Evolutionary conservation across 2,113 vertebrate genomes (phyloP), one percentile per base, ranked within the genome.

Genomic region (Sinocyclocheilus rhinocerous): DNA sequence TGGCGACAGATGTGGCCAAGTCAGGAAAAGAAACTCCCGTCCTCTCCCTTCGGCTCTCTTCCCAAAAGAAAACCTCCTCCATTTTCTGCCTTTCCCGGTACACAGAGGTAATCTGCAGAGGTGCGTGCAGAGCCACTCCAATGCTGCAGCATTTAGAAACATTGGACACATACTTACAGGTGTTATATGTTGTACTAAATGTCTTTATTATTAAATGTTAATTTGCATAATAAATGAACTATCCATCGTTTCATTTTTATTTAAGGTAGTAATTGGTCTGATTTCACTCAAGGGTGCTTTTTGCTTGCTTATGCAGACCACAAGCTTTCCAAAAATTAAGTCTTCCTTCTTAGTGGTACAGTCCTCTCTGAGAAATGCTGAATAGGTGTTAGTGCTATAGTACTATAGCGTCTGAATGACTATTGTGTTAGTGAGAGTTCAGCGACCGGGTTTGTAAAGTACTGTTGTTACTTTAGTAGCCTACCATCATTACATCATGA

Each of bases 1-100:
- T 89, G 88, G 86, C 16, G 86, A 88, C 88, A 88, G 88, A 89
- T 88, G 84, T 81, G 81, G 81, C 78, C 84, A 88, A 81, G 29
- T 70, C 70, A 55, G 63, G 22, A 61, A 85, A 88, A 85, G 36
- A 76, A 70, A 69, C 61, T 36, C 42, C 61, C 76, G 57, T 77
- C 65, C 65, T 80, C 76, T 81, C 57, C 26, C 67, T 76, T 86
- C 33, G 12, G 75, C 73, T 55, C n/a, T 55, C 9, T 50, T 88
- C 87, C 81, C 52, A 78, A 88, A 83, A 83, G 85, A 85, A 88
- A 86, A 69, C 24, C 26, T 63, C 85, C 63, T 26, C 63, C 26
- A 67, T 84, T 78, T 83, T 76, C 85, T 87, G 39, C 73, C 48
- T 85, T 78, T 59, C 69, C 50, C 52, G 10, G 45, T 81, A 57